Conservation (phyloP, 2,888 invertebrate genomes). For the Muscina levida region DNA sequence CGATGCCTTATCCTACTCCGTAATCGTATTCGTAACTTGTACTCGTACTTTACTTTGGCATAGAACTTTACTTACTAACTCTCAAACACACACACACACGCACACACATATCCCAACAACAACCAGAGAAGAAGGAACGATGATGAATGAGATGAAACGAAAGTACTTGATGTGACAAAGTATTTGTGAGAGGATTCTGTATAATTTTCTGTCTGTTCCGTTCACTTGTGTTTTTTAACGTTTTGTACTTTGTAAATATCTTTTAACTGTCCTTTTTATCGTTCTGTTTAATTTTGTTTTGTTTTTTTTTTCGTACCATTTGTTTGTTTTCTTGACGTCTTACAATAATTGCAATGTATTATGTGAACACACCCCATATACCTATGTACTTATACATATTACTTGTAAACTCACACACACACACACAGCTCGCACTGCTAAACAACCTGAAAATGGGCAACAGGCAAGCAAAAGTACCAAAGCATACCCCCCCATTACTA, state of each 20-base stretch:
- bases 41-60: too few relatives aligned
- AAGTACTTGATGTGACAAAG: slow-evolving; percentile 59
- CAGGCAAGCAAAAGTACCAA: slow-evolving; percentile 30
- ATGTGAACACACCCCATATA: background rate
- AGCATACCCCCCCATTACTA: too few relatives aligned
- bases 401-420: background rate
- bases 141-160: background rate
- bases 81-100: too few relatives aligned
- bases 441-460: slow-evolving; percentile 11
- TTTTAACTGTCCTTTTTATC: slow-evolving; percentile 12
- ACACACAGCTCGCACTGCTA: slow-evolving; percentile 12
- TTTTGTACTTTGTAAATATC: slow-evolving; percentile 21
- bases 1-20: too few relatives aligned
- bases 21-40: too few relatives aligned
- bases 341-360: slow-evolving; percentile 8
- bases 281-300: slow-evolving; percentile 34
- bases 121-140: background rate
- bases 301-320: background rate
- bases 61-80: too few relatives aligned
- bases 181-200: slow-evolving; percentile 76
- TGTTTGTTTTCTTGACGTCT: too few relatives aligned
- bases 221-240: background rate
- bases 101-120: background rate
- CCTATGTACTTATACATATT: background rate
- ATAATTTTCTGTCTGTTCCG: slow-evolving; percentile 50